phyloP scores from a whole-genome alignment of 2,113 vertebrate species.

The Rhadina sibilatrix region DNA sequence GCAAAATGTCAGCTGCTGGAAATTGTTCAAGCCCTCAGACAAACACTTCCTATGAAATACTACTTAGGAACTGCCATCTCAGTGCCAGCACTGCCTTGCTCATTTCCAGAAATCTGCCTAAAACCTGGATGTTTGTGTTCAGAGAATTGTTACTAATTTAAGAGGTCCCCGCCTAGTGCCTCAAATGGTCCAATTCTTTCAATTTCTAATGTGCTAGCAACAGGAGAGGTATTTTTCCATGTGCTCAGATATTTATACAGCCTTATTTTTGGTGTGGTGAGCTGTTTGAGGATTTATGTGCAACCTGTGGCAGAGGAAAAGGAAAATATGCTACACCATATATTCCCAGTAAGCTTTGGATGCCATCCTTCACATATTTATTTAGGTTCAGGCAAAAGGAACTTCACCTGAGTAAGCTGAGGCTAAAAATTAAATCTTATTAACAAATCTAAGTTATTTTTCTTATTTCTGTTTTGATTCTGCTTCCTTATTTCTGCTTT shows the following conservation, averaged over 20 bases:
- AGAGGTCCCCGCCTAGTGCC: neutral
- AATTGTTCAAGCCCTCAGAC: neutral
- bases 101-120: constrained; percentile 25
- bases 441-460: neutral
- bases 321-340: neutral
- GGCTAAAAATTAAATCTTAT: neutral
- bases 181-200: neutral
- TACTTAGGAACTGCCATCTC: neutral
- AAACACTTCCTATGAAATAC: neutral
- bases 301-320: constrained; percentile 7
- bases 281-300: neutral
- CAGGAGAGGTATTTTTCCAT: constrained; percentile 45
- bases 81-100: neutral
- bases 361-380: neutral
- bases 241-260: constrained; percentile 42
- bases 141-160: constrained; percentile 25
- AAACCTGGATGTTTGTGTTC: neutral
- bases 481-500: neutral
- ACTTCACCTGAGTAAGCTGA: neutral
- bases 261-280: constrained; percentile 39
- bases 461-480: neutral
- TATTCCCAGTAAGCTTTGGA: neutral
- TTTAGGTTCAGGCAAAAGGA: neutral
- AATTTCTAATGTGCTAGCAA: neutral
- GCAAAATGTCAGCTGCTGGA: neutral